A percentile compares a stretch with the other conserved stretches of the same genome.
phyloP scores from a whole-genome alignment of 2,888 invertebrate species.

The Sacculina carcini region DNA sequence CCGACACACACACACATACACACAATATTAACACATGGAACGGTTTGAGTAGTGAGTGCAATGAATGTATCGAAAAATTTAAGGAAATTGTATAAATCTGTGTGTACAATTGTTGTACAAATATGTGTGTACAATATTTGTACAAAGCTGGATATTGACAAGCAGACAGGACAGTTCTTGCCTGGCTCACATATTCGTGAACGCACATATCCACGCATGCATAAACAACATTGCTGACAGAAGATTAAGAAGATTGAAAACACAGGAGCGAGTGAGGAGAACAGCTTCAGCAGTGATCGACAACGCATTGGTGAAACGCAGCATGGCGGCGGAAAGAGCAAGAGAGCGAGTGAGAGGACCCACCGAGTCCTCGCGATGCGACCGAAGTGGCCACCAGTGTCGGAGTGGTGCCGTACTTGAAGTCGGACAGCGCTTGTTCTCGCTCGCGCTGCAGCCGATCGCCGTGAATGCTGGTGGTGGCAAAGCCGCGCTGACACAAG shows the following conservation, averaged over 20 bases:
- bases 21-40: neutral
- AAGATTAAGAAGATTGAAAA: too few species aligned
- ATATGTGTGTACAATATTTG: too few species aligned
- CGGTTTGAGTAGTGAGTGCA: neutral
- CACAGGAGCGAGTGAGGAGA: too few species aligned
- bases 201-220: too few species aligned
- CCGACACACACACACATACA: conserved; percentile 18
- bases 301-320: too few species aligned
- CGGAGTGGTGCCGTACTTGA: conserved; percentile 43
- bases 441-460: conserved; percentile 33
- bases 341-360: conserved; percentile 16
- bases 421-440: conserved; percentile 47
- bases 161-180: too few species aligned
- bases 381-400: conserved; percentile 86
- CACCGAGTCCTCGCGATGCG: conserved; percentile 65
- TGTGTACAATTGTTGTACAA: too few species aligned
- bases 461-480: conserved; percentile 13
- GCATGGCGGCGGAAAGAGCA: too few species aligned
- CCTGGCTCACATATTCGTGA: too few species aligned
- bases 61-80: neutral
- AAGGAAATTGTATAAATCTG: neutral
- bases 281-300: neutral
- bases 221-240: too few species aligned
- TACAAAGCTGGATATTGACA: too few species aligned
- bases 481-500: conserved; percentile 45